Conservation (phyloP, 2,888 invertebrate species). For the Arge pagana region DNA sequence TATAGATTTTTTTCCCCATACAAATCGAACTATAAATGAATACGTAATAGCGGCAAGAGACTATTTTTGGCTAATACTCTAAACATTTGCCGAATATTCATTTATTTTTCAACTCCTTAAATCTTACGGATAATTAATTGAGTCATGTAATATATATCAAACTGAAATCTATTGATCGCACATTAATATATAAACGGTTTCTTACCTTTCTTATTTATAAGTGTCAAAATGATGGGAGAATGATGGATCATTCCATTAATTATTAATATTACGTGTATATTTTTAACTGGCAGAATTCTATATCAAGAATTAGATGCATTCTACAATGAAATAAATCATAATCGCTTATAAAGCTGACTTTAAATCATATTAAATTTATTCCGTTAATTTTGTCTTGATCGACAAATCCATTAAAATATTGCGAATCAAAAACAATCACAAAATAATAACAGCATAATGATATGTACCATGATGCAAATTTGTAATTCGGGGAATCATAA, state of each 20-base stretch:
- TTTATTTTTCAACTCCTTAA: slow-evolving; percentile 10
- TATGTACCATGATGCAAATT: too few species aligned
- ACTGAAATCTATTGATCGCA: slow-evolving; percentile 11
- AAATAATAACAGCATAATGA: too few species aligned
- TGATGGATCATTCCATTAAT: slow-evolving; percentile 15
- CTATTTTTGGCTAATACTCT: slow-evolving; percentile 10
- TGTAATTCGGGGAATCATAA: too few species aligned
- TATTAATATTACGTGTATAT: slow-evolving; percentile 15
- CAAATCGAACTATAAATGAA: slow-evolving; percentile 6
- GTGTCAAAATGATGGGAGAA: neutral
- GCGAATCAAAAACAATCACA: too few species aligned
- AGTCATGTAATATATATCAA: slow-evolving; percentile 1
- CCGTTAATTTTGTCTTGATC: too few species aligned
- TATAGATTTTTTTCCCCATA: slow-evolving; percentile 6
- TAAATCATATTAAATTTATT: too few species aligned
- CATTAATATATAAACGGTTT: slow-evolving; percentile 14
- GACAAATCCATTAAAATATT: too few species aligned
- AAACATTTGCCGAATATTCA: slow-evolving; percentile 5
- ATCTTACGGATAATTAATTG: neutral
- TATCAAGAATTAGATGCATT: slow-evolving; percentile 17
- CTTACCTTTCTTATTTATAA: slow-evolving; percentile 9
- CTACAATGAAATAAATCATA: slow-evolving; percentile 13
- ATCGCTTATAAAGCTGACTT: neutral
- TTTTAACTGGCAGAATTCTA: slow-evolving; percentile 6
- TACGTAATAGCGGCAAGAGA: neutral